Base-by-base conservation (phyloP, 2,113 vertebrate species). In the Oenanthe oenanthe region DNA sequence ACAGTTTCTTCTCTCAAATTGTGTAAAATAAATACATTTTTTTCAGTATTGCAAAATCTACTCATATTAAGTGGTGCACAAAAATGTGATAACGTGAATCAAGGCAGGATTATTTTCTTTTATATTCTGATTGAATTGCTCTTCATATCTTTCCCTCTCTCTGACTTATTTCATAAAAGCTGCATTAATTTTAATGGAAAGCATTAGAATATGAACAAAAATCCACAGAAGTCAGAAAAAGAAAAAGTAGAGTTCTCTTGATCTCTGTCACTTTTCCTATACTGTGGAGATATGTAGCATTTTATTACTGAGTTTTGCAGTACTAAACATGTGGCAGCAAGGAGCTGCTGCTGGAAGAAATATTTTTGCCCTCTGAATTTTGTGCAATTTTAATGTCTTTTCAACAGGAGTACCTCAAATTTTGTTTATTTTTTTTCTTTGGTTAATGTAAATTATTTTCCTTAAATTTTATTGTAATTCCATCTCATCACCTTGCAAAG, bases 81-180 rank as follows among this genome's bases (percentile, higher is more conserved):
- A 54, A 65, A 65, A 62, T 54, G 10, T 17, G 50, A 56, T 92
- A 68, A 34, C 29, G 16, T 47, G 45, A 92, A 62, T 79, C n/a
- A 77, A 73, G 53, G 29, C 22, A 72, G 32, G 51, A 58, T 66
- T 80, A 10, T 65, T 81, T 73, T 58, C 29, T 54, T 62, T 57
- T 9, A 51, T 67, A 4, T 63, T 81, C 12, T 24, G 42, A 61
- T 63, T 57, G 9, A 91, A 72, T 74, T 85, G 13, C 9, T 68
- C 4, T 6, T 75, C 16, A 2, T 82, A 28, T 76, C 63, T 83
- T 82, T 70, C 15, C 13, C 47, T 65, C 42, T 61, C 88, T 48
- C 34, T 71, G 53, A 77, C 25, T 88, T 19, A 57, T 24, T 95
- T 91, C 71, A 48, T 60, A 65, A 86, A 92, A 86, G 10, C 40